phyloP scores from a whole-genome alignment of 1,140 invertebrate species.

The Polypedilum pembai region DNA sequence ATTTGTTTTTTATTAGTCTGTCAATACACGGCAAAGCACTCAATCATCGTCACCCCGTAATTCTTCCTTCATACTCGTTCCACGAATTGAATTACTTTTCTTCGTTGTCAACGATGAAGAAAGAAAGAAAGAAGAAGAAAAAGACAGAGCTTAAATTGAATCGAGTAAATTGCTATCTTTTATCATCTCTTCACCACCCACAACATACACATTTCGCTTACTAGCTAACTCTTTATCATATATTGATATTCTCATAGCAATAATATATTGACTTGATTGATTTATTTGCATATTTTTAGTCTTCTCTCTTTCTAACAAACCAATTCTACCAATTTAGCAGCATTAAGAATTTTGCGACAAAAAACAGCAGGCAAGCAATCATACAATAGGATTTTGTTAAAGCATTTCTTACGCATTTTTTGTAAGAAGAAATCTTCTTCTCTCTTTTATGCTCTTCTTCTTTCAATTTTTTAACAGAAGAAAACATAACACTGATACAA shows the following conservation, averaged over 20 bases:
- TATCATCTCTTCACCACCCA: background rate
- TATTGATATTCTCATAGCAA: too few species aligned
- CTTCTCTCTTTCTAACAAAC: background rate
- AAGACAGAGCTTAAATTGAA: constrained; percentile 10
- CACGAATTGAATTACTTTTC: background rate
- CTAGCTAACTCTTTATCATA: too few species aligned
- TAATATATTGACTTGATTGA: background rate
- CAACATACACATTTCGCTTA: background rate
- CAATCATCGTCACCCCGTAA: constrained; percentile 1
- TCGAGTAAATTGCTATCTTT: constrained; percentile 15
- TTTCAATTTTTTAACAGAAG: background rate
- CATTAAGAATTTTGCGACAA: too few species aligned
- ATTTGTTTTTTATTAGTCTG: constrained; percentile 19
- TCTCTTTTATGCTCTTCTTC: background rate
- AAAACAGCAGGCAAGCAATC: too few species aligned
- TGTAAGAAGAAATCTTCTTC: too few species aligned
- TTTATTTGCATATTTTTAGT: constrained; percentile 14
- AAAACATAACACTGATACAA: background rate
- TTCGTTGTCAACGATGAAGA: too few species aligned
- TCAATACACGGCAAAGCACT: constrained; percentile 4
- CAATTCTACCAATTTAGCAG: background rate
- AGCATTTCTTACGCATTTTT: constrained; percentile 5
- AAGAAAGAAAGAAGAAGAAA: background rate
- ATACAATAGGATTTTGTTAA: background rate
- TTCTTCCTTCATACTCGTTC: background rate